phyloP scores from a whole-genome alignment of 64 coral and sea anemone species.

The Anthopleura sola region DNA sequence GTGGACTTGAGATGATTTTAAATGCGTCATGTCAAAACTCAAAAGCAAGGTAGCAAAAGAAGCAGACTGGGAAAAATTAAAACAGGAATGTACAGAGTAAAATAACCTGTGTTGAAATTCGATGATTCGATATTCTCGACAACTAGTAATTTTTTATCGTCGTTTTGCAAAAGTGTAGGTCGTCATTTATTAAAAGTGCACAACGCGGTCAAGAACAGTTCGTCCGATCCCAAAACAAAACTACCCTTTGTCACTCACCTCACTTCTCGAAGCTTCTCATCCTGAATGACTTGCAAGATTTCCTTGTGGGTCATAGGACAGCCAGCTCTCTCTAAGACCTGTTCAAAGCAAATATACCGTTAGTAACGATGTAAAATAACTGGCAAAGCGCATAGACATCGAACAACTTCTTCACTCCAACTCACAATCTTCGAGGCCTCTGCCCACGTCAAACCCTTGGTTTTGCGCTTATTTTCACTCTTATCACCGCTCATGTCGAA shows the following conservation, averaged over 20 bases:
- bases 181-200: constrained; percentile 4
- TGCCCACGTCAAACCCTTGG: constrained; percentile 67
- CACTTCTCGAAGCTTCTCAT: constrained; percentile 83
- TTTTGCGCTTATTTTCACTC: constrained; percentile 54
- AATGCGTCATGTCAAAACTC: neutral
- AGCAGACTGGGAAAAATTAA: neutral
- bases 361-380: neutral
- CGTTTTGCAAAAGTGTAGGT: neutral
- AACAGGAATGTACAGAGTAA: neutral
- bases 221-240: too few relatives aligned
- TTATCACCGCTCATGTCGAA: constrained; percentile 52
- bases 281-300: constrained; percentile 81
- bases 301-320: constrained; percentile 84
- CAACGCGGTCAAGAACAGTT: neutral
- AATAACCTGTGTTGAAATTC: neutral
- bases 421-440: constrained; percentile 58
- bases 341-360: neutral
- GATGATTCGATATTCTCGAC: neutral
- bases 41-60: neutral
- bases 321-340: constrained; percentile 72
- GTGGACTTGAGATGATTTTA: neutral
- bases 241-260: constrained; percentile 45
- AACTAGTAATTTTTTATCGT: neutral
- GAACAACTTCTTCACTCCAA: neutral
- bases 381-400: neutral